Conservation (phyloP, 2,888 invertebrate species). For the Cosmorhoe ocellata region DNA sequence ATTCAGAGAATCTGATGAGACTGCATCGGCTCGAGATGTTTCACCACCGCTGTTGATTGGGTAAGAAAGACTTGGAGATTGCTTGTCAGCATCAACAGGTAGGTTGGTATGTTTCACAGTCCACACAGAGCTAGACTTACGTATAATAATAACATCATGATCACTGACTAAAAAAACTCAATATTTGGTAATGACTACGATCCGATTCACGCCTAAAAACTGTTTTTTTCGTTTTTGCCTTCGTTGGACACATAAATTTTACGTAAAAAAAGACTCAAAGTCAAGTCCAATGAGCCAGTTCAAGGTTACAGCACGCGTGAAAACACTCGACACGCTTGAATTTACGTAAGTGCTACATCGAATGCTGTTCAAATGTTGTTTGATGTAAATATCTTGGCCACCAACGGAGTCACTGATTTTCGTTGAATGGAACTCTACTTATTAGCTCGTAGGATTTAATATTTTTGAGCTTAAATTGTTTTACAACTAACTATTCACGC, state of each 20-base stretch:
- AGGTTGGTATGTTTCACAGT: no score
- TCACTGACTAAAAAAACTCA: no score
- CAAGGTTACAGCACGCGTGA: constrained; percentile 26
- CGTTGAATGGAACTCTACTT: no score
- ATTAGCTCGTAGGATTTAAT: no score
- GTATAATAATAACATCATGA: no score
- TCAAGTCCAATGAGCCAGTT: constrained; percentile 24
- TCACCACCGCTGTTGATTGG: constrained; percentile 14
- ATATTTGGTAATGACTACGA: no score
- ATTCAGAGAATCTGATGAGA: constrained; percentile 28
- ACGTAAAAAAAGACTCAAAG: neutral
- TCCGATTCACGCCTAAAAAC: no score
- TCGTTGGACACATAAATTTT: neutral
- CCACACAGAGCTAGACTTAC: no score
- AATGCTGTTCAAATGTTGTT: constrained; percentile 1
- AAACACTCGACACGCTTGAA: constrained; percentile 15
- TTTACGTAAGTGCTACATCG: constrained; percentile 19
- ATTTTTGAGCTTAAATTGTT: no score
- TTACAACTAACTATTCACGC: no score
- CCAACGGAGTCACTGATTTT: no score
- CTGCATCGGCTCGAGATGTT: constrained; percentile 6
- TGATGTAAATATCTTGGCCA: neutral
- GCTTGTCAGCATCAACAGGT: neutral
- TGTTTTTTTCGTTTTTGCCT: no score
- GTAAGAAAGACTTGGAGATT: neutral